phyloP scores from a whole-genome alignment of 1,140 invertebrate species.

The Brachionus calyciflorus region DNA sequence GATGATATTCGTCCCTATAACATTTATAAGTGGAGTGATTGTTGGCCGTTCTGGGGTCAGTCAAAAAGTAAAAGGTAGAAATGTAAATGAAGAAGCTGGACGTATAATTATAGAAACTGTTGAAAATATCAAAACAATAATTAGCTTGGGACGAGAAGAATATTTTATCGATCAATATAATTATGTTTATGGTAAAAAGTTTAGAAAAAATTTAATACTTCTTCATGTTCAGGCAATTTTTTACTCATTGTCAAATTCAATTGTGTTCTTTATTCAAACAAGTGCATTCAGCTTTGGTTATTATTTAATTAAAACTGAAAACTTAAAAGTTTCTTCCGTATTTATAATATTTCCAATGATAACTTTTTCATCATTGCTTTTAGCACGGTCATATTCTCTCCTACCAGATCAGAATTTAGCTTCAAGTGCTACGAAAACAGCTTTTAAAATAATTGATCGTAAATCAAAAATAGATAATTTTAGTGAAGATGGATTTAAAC shows the following conservation, averaged over 20 bases:
- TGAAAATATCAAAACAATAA: slow-evolving; percentile 27
- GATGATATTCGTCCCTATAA: slow-evolving; percentile 70
- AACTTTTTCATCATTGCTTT: slow-evolving; percentile 15
- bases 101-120: slow-evolving; percentile 36
- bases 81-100: slow-evolving; percentile 33
- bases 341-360: slow-evolving; percentile 17
- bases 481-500: slow-evolving; percentile 18
- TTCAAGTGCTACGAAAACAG: background rate
- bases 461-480: slow-evolving; percentile 42
- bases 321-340: background rate
- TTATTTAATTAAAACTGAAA: slow-evolving; percentile 1
- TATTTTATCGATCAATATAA: slow-evolving; percentile 35
- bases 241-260: slow-evolving; percentile 6
- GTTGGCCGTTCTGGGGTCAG: background rate
- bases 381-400: background rate
- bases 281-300: slow-evolving; percentile 41
- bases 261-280: slow-evolving; percentile 36
- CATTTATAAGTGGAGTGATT: slow-evolving; percentile 61
- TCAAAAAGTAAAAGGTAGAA: slow-evolving; percentile 7
- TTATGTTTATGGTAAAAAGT: background rate
- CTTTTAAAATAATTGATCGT: slow-evolving; percentile 30
- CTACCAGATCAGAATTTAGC: slow-evolving; percentile 5
- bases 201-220: background rate
- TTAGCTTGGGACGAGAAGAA: background rate
- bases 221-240: background rate